Percentiles rank a stretch among this genome's conserved stretches.
Conservation (phyloP, 2,797 vertebrate genomes). For the Acestrorhynchus altus region DNA sequence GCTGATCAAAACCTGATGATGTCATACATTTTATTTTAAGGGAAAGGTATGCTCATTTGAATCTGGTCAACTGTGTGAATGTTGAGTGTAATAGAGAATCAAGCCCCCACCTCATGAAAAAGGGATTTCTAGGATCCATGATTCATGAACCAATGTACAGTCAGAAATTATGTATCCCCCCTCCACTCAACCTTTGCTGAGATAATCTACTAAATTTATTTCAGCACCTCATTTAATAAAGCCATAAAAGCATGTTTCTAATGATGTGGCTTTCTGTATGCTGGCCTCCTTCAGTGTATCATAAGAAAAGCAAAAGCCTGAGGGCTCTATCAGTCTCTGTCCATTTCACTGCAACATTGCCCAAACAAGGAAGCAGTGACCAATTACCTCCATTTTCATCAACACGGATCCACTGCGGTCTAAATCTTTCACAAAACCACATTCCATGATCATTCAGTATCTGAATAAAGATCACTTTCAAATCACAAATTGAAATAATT, state of each 20-base stretch:
- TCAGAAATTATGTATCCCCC: neutral
- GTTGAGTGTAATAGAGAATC: too few relatives aligned
- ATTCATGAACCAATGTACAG: neutral
- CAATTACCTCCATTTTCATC: conserved; percentile 68
- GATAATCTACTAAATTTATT: neutral
- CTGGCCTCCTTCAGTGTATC: conserved; percentile 18
- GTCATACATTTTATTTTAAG: too few relatives aligned
- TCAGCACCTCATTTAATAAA: neutral
- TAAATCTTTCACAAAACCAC: conserved; percentile 34
- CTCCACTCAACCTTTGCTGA: neutral
- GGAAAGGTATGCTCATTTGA: too few relatives aligned
- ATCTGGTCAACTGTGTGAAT: too few relatives aligned
- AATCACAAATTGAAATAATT: conserved; percentile 32
- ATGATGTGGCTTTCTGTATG: neutral
- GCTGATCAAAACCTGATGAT: too few relatives aligned
- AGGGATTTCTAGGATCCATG: too few relatives aligned
- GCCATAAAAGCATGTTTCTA: neutral
- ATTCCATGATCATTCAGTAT: conserved; percentile 18
- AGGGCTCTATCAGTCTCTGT: conserved; percentile 26
- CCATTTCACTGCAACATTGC: conserved; percentile 12
- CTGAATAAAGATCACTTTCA: conserved; percentile 24
- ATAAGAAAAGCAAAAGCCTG: conserved; percentile 17
- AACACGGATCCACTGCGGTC: conserved; percentile 61
- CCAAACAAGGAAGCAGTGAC: conserved; percentile 11
- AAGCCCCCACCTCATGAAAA: too few relatives aligned